Conservation (phyloP, 2,113 vertebrate species). For the Piaya cayana region DNA sequence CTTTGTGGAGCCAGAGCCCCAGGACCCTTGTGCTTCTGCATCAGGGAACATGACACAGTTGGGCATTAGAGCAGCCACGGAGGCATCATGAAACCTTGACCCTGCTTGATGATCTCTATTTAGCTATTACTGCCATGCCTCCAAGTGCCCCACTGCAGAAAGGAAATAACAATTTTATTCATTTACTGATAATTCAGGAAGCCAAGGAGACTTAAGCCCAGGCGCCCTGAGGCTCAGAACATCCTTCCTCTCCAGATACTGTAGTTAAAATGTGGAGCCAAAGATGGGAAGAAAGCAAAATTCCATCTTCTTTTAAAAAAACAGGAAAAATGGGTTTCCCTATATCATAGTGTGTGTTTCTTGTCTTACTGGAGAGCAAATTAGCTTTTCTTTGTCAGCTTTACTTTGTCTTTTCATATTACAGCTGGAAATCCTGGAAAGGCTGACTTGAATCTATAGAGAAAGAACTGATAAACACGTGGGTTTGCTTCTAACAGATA, state of each 20-base stretch:
- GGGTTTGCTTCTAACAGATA: not conserved
- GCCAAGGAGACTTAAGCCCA: not conserved
- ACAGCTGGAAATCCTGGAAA: not conserved
- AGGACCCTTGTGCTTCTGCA: not conserved
- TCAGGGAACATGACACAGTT: not conserved
- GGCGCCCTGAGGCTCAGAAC: not conserved
- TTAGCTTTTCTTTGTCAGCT: not conserved
- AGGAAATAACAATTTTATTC: not conserved
- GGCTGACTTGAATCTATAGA: not conserved
- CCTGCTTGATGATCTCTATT: not conserved
- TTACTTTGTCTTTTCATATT: not conserved
- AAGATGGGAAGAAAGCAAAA: not conserved
- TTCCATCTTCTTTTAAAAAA: not conserved
- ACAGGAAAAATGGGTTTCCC: slow-evolving; percentile 17
- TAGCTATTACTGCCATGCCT: not conserved
- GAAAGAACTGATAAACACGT: not conserved
- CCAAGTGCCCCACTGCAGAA: not conserved
- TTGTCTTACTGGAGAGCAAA: not conserved
- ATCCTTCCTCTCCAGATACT: slow-evolving; percentile 37
- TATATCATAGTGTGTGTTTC: not conserved
- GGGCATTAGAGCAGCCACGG: not conserved
- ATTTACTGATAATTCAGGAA: not conserved
- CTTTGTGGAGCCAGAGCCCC: not conserved
- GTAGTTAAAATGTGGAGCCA: not conserved
- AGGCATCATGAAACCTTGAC: not conserved